Evolutionary conservation across 1,140 invertebrate genomes (phyloP), one percentile per base, ranked within the genome.

Genomic region (Drosophila lacteicornis): DNA sequence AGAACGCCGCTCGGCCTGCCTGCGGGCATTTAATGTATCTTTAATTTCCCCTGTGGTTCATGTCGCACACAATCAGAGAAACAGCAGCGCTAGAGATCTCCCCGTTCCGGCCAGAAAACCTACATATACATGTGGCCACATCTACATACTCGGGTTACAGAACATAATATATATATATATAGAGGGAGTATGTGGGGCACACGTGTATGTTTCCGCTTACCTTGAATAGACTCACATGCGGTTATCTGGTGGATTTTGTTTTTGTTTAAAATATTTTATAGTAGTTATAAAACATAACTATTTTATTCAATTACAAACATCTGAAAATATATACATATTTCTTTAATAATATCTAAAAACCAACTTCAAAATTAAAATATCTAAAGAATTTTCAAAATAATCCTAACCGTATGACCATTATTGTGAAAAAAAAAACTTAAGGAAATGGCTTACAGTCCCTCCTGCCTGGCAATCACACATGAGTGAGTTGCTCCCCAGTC

Each of bases 11-110:
- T 75, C 56, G 77, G 57, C 53, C 80, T 73, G 79, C 86, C 77
- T 68, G 63, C 79, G 75, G 75, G 55, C 78, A 90, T 90, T 90
- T 90, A 88, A 88, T 88, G 85, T 88, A 90, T 88, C 85, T 88
- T 88, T 88, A 90, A 90, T 90, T 90, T 90, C 85, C 85, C 85
- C 68, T 76, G 85, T 85, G 85, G 81, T 82, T 90, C 68, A 68
- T 90, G 79, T 84, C 73, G 74, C 78, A 88, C 80, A 88, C 83
- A 88, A 88, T 84, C 85, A 88, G 58, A 78, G 82, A 81, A 61
- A 33, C 61, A 75, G 58, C 22, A 73, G 47, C 65, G 42, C 38
- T 45, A 55, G 65, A 40, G 65, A 40, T 56, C 36, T 40, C 13
- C 19, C 53, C 53, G 36, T 40, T 55, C 53, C 49, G 59, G 47